Percentiles rank a stretch among this genome's conserved stretches.
Conservation (phyloP, 2,888 invertebrate genomes). For the Brachyptera risi region DNA sequence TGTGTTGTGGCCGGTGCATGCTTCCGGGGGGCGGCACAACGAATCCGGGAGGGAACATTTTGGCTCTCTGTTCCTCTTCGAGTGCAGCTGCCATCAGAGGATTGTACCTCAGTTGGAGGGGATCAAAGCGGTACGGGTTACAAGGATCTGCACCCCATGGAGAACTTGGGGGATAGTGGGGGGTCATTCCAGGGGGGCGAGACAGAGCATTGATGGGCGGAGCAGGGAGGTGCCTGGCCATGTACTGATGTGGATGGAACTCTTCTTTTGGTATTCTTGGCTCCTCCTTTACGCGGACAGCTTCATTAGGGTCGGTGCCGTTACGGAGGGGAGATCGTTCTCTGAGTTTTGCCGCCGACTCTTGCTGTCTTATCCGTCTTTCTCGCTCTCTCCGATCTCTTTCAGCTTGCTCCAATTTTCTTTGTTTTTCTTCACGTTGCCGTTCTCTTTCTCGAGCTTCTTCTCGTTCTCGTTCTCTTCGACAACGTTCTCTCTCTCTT, state of each 20-base stretch:
- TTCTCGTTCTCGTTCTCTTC: constrained; percentile 55
- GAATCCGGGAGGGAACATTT: constrained; percentile 58
- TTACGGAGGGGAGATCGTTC: constrained; percentile 75
- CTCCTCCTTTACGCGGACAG: constrained; percentile 62
- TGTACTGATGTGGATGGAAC: constrained; percentile 43
- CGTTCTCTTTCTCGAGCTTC: constrained; percentile 57
- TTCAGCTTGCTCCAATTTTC: constrained; percentile 37
- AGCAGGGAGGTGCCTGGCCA: constrained; percentile 26
- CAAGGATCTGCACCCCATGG: constrained; percentile 37
- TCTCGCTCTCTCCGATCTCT: constrained; percentile 53
- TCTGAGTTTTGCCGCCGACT: constrained; percentile 40
- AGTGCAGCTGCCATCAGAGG: constrained; percentile 70
- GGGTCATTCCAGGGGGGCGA: constrained; percentile 47
- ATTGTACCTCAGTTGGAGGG: constrained; percentile 66
- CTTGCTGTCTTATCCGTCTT: constrained; percentile 44
- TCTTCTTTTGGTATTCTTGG: constrained; percentile 44
- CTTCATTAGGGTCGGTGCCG: constrained; percentile 52
- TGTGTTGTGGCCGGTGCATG: constrained; percentile 49
- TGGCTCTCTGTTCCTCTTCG: constrained; percentile 62
- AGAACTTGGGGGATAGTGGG: constrained; percentile 43
- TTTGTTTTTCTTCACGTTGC: constrained; percentile 49
- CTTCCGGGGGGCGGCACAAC: constrained; percentile 50
- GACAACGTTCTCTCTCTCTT: constrained; percentile 45
- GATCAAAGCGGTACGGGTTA: constrained; percentile 68
- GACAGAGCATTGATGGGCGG: constrained; percentile 45